These are phyloP conservation scores for Phthorimaea operculella DNA, from an alignment of 1,140 invertebrate genomes.

Conservation along the genomic window DNA sequence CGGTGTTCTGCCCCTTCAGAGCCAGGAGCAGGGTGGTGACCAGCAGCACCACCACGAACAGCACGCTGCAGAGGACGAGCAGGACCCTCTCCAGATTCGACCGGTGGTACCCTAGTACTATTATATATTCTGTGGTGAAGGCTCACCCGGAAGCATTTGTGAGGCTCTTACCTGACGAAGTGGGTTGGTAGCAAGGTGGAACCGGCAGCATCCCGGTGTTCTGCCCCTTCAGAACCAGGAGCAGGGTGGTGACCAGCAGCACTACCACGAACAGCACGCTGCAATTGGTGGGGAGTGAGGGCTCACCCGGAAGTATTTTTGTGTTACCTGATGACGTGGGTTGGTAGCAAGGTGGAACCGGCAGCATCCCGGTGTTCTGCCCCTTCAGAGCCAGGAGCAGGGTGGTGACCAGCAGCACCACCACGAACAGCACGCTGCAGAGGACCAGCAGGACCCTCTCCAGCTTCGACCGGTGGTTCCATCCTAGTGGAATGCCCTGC, in stretches of 20 bases:
- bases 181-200: conserved; percentile 44
- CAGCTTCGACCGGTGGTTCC: conserved; percentile 66
- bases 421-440: conserved; percentile 51
- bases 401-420: conserved; percentile 42
- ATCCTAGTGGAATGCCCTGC: conserved; percentile 72
- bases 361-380: conserved; percentile 31
- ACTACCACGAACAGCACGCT: conserved; percentile 56
- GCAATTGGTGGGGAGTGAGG: too few relatives aligned
- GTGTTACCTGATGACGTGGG: conserved; percentile 39
- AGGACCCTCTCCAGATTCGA: conserved; percentile 66
- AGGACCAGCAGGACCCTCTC: conserved; percentile 65
- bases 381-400: conserved; percentile 36
- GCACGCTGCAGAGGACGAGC: conserved; percentile 50
- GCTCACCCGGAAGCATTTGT: too few relatives aligned
- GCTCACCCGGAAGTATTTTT: too few relatives aligned
- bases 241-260: conserved; percentile 37
- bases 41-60: conserved; percentile 55
- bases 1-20: conserved; percentile 22
- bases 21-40: conserved; percentile 38
- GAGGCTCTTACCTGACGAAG: conserved; percentile 38
- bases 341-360: conserved; percentile 46
- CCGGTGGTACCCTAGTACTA: conserved; percentile 73
- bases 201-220: conserved; percentile 37
- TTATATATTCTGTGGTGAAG: too few relatives aligned
- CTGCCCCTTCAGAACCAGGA: conserved; percentile 35